phyloP scores from a whole-genome alignment of 2,888 invertebrate genomes.

The Epinotia nisella region DNA sequence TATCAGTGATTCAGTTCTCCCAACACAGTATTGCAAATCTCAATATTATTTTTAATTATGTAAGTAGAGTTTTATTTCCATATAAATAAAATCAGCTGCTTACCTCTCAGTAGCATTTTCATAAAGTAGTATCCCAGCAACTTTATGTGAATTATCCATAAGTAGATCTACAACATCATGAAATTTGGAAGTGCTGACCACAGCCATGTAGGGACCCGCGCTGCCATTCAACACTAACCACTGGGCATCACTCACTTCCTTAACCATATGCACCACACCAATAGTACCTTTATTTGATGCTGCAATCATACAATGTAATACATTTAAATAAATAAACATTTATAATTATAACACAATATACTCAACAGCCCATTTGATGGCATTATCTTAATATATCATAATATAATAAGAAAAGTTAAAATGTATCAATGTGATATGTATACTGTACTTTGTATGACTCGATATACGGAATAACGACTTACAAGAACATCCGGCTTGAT shows the following conservation, averaged over 20 bases:
- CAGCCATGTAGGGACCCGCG: conserved; percentile 92
- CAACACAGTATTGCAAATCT: no score
- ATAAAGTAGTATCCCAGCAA: conserved; percentile 88
- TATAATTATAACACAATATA: not conserved
- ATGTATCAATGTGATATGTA: not conserved
- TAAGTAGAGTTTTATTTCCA: no score
- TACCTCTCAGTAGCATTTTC: conserved; percentile 77
- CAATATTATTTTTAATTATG: no score
- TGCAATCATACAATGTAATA: conserved; percentile 63
- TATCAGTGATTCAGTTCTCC: no score
- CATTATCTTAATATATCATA: no score
- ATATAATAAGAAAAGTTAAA: not conserved
- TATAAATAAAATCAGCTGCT: conserved; percentile 32
- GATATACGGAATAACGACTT: conserved; percentile 74
- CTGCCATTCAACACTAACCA: conserved; percentile 89
- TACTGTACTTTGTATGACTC: not conserved
- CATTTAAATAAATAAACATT: no score
- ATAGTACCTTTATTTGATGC: conserved; percentile 91
- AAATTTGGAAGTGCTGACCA: conserved; percentile 88
- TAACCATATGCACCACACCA: conserved; percentile 92
- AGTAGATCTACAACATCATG: conserved; percentile 81
- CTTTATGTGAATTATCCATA: conserved; percentile 78
- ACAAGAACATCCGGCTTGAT: conserved; percentile 98
- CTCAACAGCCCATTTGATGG: not conserved
- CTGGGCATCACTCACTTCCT: conserved; percentile 86